phyloP scores from a whole-genome alignment of 2,113 vertebrate genomes.

The Vicugna pacos region DNA sequence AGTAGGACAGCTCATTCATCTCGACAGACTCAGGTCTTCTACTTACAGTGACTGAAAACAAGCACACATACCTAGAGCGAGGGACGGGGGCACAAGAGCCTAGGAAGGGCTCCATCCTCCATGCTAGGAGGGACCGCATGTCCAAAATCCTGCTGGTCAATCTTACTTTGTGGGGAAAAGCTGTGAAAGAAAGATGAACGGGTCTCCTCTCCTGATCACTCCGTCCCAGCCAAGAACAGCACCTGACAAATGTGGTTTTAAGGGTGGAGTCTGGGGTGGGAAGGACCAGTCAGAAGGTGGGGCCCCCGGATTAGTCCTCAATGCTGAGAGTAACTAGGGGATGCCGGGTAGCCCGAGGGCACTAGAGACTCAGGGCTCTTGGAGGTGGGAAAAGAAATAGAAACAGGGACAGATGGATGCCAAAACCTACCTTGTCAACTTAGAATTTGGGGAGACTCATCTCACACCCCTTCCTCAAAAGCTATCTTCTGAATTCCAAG shows the following conservation, averaged over 20 bases:
- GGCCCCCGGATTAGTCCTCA: accelerated
- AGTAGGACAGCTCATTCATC: neutral
- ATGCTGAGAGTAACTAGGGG: neutral
- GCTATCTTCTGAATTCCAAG: neutral
- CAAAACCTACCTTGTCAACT: neutral
- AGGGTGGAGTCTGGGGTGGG: neutral
- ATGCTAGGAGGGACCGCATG: accelerated
- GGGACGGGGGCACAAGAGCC: accelerated
- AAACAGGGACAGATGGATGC: neutral
- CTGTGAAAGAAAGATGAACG: accelerated
- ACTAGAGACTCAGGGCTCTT: neutral
- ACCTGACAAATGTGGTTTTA: accelerated
- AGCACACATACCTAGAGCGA: neutral
- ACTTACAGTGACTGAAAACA: neutral
- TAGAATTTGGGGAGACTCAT: neutral
- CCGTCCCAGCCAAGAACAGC: neutral
- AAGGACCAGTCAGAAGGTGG: neutral
- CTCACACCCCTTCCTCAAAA: accelerated
- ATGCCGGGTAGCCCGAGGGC: neutral
- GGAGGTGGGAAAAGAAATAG: neutral
- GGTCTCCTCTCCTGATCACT: neutral
- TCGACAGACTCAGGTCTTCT: neutral
- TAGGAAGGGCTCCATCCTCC: neutral
- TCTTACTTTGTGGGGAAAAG: neutral
- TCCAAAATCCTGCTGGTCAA: too few relatives aligned